A percentile compares a stretch with the other conserved stretches of the same genome.
phyloP scores from a whole-genome alignment of 1,140 invertebrate genomes.

The Drosophila baimaii region DNA sequence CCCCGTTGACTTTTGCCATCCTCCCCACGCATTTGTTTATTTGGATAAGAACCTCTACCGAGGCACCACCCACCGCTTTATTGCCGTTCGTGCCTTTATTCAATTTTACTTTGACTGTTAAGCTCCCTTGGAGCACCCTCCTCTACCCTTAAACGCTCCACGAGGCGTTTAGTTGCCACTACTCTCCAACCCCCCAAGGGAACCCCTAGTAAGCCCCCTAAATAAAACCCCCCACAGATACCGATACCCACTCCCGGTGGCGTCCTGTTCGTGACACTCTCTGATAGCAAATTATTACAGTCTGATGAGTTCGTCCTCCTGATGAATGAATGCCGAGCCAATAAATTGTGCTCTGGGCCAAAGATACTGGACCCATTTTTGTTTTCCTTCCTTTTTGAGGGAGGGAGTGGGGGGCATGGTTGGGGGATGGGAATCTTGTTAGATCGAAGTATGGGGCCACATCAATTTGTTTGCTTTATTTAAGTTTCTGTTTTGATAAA shows the following conservation, averaged over 20 bases:
- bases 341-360: slow-evolving; percentile 75
- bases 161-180: slow-evolving; percentile 52
- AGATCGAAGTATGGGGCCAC: slow-evolving; percentile 38
- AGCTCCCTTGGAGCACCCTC: slow-evolving; percentile 22
- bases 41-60: slow-evolving; percentile 18
- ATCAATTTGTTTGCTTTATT: slow-evolving; percentile 81
- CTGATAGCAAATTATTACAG: slow-evolving; percentile 82
- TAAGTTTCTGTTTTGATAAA: slow-evolving; percentile 74
- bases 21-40: slow-evolving; percentile 10
- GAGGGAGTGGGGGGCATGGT: not conserved
- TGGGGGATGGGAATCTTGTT: slow-evolving; percentile 20
- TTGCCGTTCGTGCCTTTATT: slow-evolving; percentile 69
- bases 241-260: slow-evolving; percentile 3
- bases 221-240: not conserved
- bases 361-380: slow-evolving; percentile 50
- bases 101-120: slow-evolving; percentile 76
- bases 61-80: slow-evolving; percentile 11
- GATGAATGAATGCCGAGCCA: slow-evolving; percentile 77
- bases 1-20: slow-evolving; percentile 14
- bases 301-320: slow-evolving; percentile 77
- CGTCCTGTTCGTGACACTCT: slow-evolving; percentile 67
- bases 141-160: not conserved
- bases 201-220: slow-evolving; percentile 5
- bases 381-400: not conserved
- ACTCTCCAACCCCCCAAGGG: slow-evolving; percentile 9